Base-by-base conservation (phyloP, 2,113 vertebrate genomes). In the Rhynchomys soricoides region DNA sequence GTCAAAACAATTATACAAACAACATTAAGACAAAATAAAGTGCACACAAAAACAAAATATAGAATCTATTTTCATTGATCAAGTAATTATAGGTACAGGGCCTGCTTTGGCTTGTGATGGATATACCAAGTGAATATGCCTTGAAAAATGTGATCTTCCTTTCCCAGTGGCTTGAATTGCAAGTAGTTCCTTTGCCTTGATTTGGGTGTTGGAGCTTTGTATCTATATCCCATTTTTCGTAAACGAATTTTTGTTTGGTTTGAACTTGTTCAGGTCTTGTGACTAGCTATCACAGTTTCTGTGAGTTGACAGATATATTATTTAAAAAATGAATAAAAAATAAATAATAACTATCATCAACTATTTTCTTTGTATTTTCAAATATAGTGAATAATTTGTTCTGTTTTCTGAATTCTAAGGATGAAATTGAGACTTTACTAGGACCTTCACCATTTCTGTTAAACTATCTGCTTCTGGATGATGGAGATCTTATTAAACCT, bases 391-490 rank as follows among this genome's bases (percentile, higher is more conserved):
- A 59, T 40, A 29, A 7, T 10, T 48, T 37, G 70, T 4, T 40
- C 40, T 7, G 1, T 9, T 66, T 8, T 62, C 55, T n/a, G 40
- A 16, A 52, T 7, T 17, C 5, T 11, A 48, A 7, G 5, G 29
- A 70, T 83, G 22, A 22, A 34, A 73, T 37, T 70, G 11, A 43
- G 21, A 31, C 31, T 74, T 66, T 26, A 22, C 24, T 40, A 52
- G 17, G 2, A 24, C 24, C 4, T 26, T 88, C 17, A 59, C 4
- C 0, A 24, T 50, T 86, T 78, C 64, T 40, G 3, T 9, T 37
- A 37, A 55, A 3, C 7, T 11, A 66, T 5, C 1, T 89, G 7
- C 16, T 77, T 75, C 48, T 43, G 0, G 12, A 2, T 12, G 0
- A 43, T 19, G 31, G 40, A 0, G 0, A 2, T 82, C 37, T 82